These are phyloP conservation scores for Belonocnema kinseyi DNA, from an alignment of 1,140 invertebrate genomes.

Conservation along the genomic window DNA sequence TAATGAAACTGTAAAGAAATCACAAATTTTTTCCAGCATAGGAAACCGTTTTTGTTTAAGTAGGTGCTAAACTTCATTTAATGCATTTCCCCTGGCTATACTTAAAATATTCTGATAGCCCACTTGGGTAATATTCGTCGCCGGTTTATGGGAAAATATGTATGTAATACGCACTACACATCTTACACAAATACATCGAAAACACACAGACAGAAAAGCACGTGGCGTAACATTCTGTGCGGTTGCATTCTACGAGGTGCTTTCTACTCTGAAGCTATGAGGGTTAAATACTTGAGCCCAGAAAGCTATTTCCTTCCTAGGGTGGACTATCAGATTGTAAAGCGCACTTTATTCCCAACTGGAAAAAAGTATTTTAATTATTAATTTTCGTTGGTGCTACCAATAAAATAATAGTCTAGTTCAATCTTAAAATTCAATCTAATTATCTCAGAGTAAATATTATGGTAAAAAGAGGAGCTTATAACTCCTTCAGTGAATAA, in stretches of 20 bases:
- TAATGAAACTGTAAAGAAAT: too few relatives aligned
- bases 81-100: background rate
- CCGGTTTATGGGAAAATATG: background rate
- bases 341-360: background rate
- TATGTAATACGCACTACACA: background rate
- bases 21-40: too few relatives aligned
- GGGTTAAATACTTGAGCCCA: background rate
- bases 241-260: conserved; percentile 12
- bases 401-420: background rate
- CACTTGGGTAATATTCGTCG: conserved; percentile 5
- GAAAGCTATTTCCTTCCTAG: background rate
- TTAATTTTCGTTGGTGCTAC: background rate
- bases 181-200: conserved; percentile 8
- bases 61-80: background rate
- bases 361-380: background rate
- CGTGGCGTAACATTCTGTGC: conserved; percentile 2
- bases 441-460: too few relatives aligned
- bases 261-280: conserved; percentile 4
- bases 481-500: too few relatives aligned
- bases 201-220: background rate
- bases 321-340: background rate
- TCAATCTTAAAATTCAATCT: too few relatives aligned
- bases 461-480: too few relatives aligned
- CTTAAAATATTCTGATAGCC: background rate
- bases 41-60: too few relatives aligned